Evolutionary conservation across 2,888 invertebrate genomes (phyloP).

Genomic region (Sipha maydis): DNA sequence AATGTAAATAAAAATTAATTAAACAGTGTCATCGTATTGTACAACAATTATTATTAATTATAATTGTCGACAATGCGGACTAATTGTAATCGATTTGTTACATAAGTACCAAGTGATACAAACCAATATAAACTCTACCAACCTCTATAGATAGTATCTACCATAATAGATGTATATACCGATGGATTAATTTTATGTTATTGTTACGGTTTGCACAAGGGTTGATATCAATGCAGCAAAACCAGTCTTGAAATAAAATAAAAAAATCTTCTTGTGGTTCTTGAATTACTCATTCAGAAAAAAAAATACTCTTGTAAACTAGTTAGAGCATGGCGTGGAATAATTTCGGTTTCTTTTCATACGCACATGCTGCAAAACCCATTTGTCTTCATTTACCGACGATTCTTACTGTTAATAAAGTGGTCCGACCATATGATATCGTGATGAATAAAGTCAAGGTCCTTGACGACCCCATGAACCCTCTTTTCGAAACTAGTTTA

Average conservation of each 20-base stretch:
- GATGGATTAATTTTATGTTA: conserved; percentile 45
- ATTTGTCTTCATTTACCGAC: conserved; percentile 62
- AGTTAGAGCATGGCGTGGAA: conserved; percentile 50
- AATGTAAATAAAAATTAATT: not conserved
- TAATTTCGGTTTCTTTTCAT: conserved; percentile 49
- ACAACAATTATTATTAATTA: not conserved
- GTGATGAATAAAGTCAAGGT: conserved; percentile 51
- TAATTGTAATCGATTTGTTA: conserved; percentile 34
- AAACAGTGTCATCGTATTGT: not conserved
- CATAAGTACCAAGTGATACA: not conserved
- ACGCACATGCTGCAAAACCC: conserved; percentile 40
- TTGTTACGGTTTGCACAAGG: conserved; percentile 36
- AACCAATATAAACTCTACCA: not conserved
- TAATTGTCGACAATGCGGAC: conserved; percentile 29
- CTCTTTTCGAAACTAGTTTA: conserved; percentile 57
- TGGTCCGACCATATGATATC: conserved; percentile 56
- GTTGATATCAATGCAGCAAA: conserved; percentile 18
- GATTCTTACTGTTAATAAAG: conserved; percentile 60
- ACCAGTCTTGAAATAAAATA: conserved; percentile 42
- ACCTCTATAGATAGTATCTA: not conserved
- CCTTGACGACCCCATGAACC: conserved; percentile 57
- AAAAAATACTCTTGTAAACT: conserved; percentile 46
- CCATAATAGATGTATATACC: not conserved
- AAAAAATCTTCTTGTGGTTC: conserved; percentile 37
- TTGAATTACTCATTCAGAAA: conserved; percentile 47